A percentile compares a stretch with the other conserved stretches of the same genome.
These are phyloP conservation scores for Oreochromis tanganicae DNA, from an alignment of 2,113 vertebrate genomes.

Conservation along the genomic window DNA sequence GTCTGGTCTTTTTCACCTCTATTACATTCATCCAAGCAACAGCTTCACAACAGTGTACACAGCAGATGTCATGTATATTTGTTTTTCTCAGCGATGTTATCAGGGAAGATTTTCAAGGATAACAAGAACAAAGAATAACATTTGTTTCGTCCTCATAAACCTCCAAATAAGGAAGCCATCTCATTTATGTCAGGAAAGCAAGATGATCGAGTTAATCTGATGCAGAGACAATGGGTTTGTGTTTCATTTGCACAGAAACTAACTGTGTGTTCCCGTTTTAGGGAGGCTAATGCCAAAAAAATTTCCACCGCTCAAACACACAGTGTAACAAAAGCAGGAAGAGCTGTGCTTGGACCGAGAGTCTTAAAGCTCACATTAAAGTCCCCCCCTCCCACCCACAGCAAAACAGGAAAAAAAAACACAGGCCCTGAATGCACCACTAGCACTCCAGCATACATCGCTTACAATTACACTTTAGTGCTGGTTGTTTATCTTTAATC, in stretches of 20 bases:
- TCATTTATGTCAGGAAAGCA: neutral
- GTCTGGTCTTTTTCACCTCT: neutral
- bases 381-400: neutral
- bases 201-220: neutral
- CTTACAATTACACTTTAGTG: neutral
- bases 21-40: neutral
- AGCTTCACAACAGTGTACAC: neutral
- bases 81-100: neutral
- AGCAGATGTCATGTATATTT: neutral
- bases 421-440: neutral
- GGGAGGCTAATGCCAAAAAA: neutral
- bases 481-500: neutral
- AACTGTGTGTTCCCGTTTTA: neutral
- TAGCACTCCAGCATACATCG: neutral
- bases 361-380: neutral
- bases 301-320: neutral
- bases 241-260: neutral
- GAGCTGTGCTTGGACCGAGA: slow-evolving; percentile 14
- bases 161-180: neutral
- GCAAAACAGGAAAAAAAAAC: neutral
- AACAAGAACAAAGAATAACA: neutral
- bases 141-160: neutral
- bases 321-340: slow-evolving; percentile 52
- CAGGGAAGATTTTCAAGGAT: accelerated
- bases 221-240: neutral